These are phyloP conservation scores for Lasioglossum marginatum DNA, from an alignment of 2,888 invertebrate species.

Conservation along the genomic window DNA sequence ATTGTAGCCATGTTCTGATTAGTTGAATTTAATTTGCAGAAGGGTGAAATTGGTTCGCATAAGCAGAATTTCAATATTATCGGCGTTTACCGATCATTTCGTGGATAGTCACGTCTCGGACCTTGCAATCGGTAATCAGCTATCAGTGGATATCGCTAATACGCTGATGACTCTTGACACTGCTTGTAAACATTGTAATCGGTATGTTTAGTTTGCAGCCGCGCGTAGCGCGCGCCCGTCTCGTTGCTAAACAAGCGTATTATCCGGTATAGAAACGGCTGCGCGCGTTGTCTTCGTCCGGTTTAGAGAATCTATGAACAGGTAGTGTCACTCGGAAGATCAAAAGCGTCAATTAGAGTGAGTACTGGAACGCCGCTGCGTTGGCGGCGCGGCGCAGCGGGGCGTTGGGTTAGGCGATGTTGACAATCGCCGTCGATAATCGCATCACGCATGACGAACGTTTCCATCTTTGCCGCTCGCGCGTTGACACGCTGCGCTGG, in stretches of 20 bases:
- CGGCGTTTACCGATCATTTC: neutral
- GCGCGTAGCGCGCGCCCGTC: too few relatives aligned
- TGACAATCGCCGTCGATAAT: conserved; percentile 54
- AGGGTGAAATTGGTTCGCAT: too few relatives aligned
- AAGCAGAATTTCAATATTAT: neutral
- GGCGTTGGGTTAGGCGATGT: conserved; percentile 21
- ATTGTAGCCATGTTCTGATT: too few relatives aligned
- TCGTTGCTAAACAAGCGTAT: neutral
- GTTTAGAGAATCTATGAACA: conserved; percentile 26
- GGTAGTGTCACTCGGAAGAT: conserved; percentile 24
- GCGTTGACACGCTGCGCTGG: conserved; percentile 33
- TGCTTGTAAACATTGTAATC: neutral
- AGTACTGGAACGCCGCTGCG: conserved; percentile 33
- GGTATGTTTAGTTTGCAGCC: neutral
- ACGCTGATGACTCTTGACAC: neutral
- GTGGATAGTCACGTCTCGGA: neutral
- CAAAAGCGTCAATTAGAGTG: conserved; percentile 53
- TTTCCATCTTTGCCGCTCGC: conserved; percentile 48
- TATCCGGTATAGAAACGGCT: conserved; percentile 17
- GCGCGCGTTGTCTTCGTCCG: conserved; percentile 30
- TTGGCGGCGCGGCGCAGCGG: too few relatives aligned
- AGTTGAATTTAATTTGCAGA: too few relatives aligned
- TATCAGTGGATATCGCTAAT: neutral
- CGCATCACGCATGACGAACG: conserved; percentile 41
- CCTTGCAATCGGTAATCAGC: neutral